These are phyloP conservation scores for Euschistus heros DNA, from an alignment of 1,140 invertebrate genomes.

Conservation along the genomic window DNA sequence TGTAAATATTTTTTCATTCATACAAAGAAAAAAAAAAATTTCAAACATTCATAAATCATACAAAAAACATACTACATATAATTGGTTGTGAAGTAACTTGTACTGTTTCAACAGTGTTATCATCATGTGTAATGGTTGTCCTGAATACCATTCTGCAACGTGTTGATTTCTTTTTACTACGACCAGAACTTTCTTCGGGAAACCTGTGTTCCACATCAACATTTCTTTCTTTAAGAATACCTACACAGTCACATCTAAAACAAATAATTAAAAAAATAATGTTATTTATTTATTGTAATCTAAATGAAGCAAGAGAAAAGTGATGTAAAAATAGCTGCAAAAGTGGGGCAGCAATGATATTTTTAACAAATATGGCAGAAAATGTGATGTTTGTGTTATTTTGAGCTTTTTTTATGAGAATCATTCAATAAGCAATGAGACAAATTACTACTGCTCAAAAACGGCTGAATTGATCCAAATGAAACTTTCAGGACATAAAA, in stretches of 20 bases:
- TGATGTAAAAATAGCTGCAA: too few species aligned
- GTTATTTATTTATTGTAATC: background rate
- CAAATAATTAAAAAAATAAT: conserved; percentile 2
- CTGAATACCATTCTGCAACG: conserved; percentile 90
- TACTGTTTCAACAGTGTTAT: conserved; percentile 69
- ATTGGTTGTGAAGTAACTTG: conserved; percentile 89
- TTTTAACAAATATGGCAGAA: too few species aligned
- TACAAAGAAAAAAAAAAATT: background rate
- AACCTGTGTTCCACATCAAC: conserved; percentile 91
- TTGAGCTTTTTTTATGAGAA: too few species aligned
- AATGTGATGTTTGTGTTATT: too few species aligned
- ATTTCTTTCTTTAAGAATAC: conserved; percentile 85
- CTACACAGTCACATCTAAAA: conserved; percentile 63
- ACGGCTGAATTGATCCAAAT: too few species aligned
- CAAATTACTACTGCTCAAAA: too few species aligned
- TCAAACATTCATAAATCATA: background rate
- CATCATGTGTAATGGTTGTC: conserved; percentile 55
- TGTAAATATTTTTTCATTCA: background rate
- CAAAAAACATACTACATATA: conserved; percentile 75
- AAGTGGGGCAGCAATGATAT: too few species aligned
- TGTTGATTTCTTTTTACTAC: conserved; percentile 88
- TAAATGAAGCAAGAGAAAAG: too few species aligned
- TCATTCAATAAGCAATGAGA: too few species aligned
- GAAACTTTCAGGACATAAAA: too few species aligned
- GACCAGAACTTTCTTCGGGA: conserved; percentile 56